phyloP scores from a whole-genome alignment of 2,888 invertebrate genomes.

The Xestia c-nigrum region DNA sequence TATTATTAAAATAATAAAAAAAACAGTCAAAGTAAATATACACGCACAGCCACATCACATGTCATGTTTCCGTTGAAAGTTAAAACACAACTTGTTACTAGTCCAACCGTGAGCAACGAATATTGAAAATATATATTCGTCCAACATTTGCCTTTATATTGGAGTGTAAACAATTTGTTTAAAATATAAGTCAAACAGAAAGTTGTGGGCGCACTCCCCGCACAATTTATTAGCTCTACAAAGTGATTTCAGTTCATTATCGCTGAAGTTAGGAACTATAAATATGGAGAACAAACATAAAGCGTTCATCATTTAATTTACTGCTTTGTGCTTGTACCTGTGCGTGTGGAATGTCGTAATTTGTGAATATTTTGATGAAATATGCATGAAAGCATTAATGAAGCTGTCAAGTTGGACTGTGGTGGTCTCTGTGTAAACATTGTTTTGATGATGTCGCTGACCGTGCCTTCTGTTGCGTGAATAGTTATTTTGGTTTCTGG shows the following conservation, averaged over 20 bases:
- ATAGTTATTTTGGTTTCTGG: neutral
- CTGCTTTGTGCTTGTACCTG: constrained; percentile 16
- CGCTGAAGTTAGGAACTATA: constrained; percentile 63
- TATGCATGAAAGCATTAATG: constrained; percentile 4
- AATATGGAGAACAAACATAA: constrained; percentile 61
- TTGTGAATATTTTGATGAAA: constrained; percentile 27
- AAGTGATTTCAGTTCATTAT: constrained; percentile 67
- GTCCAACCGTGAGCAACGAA: constrained; percentile 13
- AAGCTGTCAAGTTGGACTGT: neutral
- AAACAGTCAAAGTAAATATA: constrained; percentile 8
- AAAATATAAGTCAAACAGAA: constrained; percentile 58
- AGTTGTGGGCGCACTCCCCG: constrained; percentile 48
- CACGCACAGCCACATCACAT: neutral
- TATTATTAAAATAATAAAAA: constrained; percentile 2
- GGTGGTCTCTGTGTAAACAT: neutral
- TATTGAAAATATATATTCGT: constrained; percentile 44
- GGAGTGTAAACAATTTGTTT: constrained; percentile 55
- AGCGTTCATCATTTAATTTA: constrained; percentile 54
- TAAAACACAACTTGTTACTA: constrained; percentile 21
- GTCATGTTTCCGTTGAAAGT: constrained; percentile 19
- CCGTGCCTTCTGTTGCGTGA: neutral
- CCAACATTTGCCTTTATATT: constrained; percentile 39
- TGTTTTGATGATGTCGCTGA: neutral
- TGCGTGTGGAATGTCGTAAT: constrained; percentile 11
- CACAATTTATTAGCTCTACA: constrained; percentile 63